phyloP scores from a whole-genome alignment of 2,888 invertebrate species.

The Lithosia quadra region DNA sequence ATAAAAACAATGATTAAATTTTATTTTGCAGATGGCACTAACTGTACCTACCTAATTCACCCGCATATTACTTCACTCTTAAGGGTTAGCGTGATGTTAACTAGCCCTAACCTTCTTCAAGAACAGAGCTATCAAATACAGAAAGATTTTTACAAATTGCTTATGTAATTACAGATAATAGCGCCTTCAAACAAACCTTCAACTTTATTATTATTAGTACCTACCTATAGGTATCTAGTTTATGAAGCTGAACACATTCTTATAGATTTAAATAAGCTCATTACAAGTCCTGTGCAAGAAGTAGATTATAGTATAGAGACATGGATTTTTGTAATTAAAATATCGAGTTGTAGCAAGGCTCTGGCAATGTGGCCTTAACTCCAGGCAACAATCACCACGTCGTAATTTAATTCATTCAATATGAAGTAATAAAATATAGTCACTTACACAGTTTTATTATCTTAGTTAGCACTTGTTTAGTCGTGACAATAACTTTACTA shows the following conservation, averaged over 20 bases:
- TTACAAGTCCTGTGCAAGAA: neutral
- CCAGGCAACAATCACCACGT: neutral
- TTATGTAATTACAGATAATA: neutral
- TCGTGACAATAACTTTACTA: neutral
- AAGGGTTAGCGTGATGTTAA: too few relatives aligned
- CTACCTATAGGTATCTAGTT: too few relatives aligned
- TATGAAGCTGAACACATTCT: too few relatives aligned
- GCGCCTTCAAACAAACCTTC: neutral
- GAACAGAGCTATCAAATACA: neutral
- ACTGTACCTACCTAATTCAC: neutral
- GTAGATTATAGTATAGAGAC: neutral
- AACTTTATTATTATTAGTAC: conserved; percentile 13
- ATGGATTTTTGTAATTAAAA: neutral
- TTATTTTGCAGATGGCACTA: too few relatives aligned
- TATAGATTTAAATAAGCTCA: neutral
- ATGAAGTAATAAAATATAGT: neutral
- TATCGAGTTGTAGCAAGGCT: neutral
- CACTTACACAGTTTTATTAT: neutral
- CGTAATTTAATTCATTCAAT: conserved; percentile 1
- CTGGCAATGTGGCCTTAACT: conserved; percentile 1
- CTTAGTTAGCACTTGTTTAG: neutral
- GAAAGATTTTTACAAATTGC: neutral
- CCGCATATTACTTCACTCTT: too few relatives aligned
- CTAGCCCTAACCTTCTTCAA: neutral
- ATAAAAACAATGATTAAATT: too few relatives aligned